phyloP scores from a whole-genome alignment of 64 coral and sea anemone genomes.

The Trachythela sp. region DNA sequence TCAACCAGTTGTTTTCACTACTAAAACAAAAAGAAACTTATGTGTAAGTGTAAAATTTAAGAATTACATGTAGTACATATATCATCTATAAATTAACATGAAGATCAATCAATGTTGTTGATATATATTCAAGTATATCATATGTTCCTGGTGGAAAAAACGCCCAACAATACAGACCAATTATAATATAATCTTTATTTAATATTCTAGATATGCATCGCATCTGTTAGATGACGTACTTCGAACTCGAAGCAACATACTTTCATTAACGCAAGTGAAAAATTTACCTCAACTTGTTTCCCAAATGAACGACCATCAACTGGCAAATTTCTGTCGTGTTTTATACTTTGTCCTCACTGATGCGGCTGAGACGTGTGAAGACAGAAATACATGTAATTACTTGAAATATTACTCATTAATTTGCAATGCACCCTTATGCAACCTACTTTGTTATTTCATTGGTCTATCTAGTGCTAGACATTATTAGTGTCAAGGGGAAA shows the following conservation, averaged over 20 bases:
- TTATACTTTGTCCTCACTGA: conserved; percentile 79
- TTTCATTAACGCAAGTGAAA: not conserved
- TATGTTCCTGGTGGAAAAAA: too few relatives aligned
- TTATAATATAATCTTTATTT: not conserved
- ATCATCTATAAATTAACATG: too few relatives aligned
- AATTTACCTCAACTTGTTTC: not conserved
- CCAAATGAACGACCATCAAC: conserved; percentile 26
- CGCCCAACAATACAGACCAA: too few relatives aligned
- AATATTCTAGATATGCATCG: not conserved
- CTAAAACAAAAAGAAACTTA: conserved; percentile 63
- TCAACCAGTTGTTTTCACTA: conserved; percentile 63
- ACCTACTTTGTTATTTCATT: too few relatives aligned
- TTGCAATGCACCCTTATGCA: too few relatives aligned
- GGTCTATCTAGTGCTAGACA: too few relatives aligned
- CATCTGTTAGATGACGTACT: conserved; percentile 10
- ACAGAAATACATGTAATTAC: conserved; percentile 85
- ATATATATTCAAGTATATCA: too few relatives aligned
- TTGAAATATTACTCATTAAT: too few relatives aligned
- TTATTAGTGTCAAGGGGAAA: too few relatives aligned
- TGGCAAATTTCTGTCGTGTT: conserved; percentile 85
- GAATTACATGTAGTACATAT: too few relatives aligned
- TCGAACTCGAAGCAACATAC: not conserved
- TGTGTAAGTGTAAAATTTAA: conserved; percentile 57
- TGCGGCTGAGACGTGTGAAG: conserved; percentile 71
- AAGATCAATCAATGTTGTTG: too few relatives aligned